These are phyloP conservation scores for Formicarius rufipectus DNA, from an alignment of 2,113 vertebrate genomes.

Conservation along the genomic window DNA sequence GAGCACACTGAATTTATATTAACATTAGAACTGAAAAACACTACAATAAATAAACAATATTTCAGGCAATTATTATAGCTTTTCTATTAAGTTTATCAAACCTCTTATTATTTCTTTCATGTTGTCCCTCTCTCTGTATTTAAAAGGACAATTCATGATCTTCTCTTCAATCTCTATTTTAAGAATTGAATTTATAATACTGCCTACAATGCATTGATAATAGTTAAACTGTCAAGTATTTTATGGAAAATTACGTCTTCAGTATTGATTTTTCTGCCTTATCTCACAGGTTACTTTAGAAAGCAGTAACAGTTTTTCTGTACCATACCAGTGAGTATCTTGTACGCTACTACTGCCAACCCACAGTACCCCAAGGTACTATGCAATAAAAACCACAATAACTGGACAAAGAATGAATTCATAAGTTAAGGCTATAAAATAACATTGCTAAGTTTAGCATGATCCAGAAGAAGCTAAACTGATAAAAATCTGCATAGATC, in stretches of 20 bases:
- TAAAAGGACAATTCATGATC: not conserved
- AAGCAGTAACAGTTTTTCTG: not conserved
- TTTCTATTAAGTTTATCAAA: not conserved
- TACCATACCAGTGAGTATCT: not conserved
- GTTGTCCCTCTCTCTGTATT: not conserved
- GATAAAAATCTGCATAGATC: not conserved
- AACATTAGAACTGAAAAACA: not conserved
- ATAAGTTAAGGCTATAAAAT: not conserved
- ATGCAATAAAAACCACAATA: not conserved
- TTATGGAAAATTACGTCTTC: not conserved
- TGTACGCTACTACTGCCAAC: not conserved
- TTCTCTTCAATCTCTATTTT: not conserved
- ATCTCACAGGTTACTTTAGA: not conserved
- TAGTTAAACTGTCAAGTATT: not conserved
- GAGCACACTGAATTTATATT: not conserved
- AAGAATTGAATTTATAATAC: not conserved
- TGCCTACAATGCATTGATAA: not conserved
- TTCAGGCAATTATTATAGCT: not conserved
- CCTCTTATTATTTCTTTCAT: not conserved
- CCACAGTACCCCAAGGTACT: not conserved
- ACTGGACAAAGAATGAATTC: not conserved
- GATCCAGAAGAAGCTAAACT: not conserved
- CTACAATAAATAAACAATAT: not conserved
- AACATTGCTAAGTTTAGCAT: not conserved
- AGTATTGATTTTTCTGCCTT: not conserved